phyloP scores from a whole-genome alignment of 23 tunicate genomes.

The Botrylloides violaceus region DNA sequence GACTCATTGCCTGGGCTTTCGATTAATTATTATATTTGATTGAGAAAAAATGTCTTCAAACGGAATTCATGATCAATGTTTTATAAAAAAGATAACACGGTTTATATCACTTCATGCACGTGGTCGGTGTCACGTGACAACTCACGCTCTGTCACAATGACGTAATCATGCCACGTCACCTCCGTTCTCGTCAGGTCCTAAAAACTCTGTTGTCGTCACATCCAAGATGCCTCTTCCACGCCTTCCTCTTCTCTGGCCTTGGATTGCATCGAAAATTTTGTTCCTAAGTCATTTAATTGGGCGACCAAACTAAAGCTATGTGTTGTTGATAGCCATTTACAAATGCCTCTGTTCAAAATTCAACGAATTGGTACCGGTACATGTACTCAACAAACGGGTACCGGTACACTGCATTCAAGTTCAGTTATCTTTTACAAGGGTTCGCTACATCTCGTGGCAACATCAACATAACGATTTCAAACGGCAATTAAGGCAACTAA shows the following conservation, averaged over 20 bases:
- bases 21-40: neutral
- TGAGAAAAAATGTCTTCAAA: no score
- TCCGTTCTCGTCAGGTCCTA: slow-evolving; percentile 6
- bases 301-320: neutral
- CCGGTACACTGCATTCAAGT: no score
- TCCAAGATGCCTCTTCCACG: neutral
- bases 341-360: no score
- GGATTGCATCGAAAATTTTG: neutral
- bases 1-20: neutral
- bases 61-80: no score
- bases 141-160: slow-evolving; percentile 38
- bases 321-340: no score
- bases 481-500: no score
- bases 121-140: slow-evolving; percentile 81
- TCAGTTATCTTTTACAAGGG: no score
- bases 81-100: neutral
- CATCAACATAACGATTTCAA: no score
- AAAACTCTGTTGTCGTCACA: neutral
- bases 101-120: slow-evolving; percentile 39
- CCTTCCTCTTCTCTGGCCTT: neutral
- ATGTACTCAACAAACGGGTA: no score
- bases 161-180: slow-evolving; percentile 29
- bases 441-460: no score
- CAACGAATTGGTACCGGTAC: no score
- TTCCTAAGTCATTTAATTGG: neutral